phyloP scores from a whole-genome alignment of 2,797 vertebrate species.

The Choloepus didactylus region DNA sequence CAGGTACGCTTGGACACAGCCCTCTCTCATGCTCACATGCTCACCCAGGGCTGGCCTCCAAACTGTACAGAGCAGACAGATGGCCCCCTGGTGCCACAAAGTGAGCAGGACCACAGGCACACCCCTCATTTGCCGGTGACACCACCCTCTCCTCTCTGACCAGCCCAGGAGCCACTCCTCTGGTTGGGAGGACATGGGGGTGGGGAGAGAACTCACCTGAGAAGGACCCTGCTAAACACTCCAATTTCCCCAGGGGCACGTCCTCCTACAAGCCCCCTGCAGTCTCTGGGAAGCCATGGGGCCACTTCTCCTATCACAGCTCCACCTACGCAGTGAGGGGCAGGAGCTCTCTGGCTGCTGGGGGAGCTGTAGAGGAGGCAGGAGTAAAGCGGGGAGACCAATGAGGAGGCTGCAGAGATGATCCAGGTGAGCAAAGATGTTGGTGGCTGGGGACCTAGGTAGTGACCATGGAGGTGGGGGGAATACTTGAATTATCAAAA shows the following conservation, averaged over 20 bases:
- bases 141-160: background rate
- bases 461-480: background rate
- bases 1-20: accelerated
- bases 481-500: background rate
- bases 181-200: too few species aligned
- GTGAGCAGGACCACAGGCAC: too few species aligned
- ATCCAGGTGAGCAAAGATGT: background rate
- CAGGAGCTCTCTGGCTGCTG: background rate
- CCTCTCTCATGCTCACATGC: background rate
- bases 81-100: background rate
- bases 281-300: background rate
- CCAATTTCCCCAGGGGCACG: background rate
- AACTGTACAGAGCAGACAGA: background rate
- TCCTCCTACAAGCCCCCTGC: background rate
- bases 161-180: background rate
- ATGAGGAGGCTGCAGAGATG: accelerated
- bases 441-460: background rate
- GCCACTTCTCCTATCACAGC: background rate
- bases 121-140: too few species aligned
- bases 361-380: background rate
- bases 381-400: background rate
- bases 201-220: background rate
- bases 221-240: background rate
- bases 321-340: background rate
- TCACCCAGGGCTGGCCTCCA: background rate